Evolutionary conservation across 2,113 vertebrate genomes (phyloP), one percentile per base, ranked within the genome.

Genomic region (Apaloderma vittatum): DNA sequence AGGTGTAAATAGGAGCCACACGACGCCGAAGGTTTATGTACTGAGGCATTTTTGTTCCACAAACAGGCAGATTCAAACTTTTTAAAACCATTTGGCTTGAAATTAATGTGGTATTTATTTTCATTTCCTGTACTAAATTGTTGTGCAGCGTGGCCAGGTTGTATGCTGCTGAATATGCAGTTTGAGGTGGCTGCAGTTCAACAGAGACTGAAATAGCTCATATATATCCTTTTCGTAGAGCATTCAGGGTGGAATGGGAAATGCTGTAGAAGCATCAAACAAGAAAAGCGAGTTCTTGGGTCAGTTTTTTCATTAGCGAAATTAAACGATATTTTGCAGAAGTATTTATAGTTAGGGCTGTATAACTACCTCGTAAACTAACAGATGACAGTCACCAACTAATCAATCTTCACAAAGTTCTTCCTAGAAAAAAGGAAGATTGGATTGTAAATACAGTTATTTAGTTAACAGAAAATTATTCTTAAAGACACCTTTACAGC

Each of bases 361-460:
- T 20, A 34, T 51, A 81, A 57, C 49, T 74, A 51, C 63, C 37
- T 77, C 59, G 84, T 73, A 71, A 84, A 57, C 58, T 58, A 93
- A 83, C 8, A 67, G 63, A 51, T 27, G 80, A 62, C 43, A 91
- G 62, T 78, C 86, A 92, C 21, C 72, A 88, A 59, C 21, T 65
- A 54, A 77, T 68, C 71, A 88, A 74, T 93, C 75, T 74, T 48
- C 40, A 91, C 62, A 52, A 90, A 92, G 27, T 15, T 83, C 86
- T 84, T 77, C 48, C 61, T 24, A 88, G 88, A 86, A 94, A 93
- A 40, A 90, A 71, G 43, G 59, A 88, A 71, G 46, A 81, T 65
- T 88, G 80, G 24, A 52, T 62, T 82, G 20, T 73, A 92, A 90
- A 70, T 62, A 71, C 1, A 3, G 72, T 45, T 75, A 82, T 54